A percentile compares a stretch with the other conserved stretches of the same genome.
phyloP scores from a whole-genome alignment of 30 jellyfish, hydroid and myxozoan genomes.

The Phacellophora camtschatica region DNA sequence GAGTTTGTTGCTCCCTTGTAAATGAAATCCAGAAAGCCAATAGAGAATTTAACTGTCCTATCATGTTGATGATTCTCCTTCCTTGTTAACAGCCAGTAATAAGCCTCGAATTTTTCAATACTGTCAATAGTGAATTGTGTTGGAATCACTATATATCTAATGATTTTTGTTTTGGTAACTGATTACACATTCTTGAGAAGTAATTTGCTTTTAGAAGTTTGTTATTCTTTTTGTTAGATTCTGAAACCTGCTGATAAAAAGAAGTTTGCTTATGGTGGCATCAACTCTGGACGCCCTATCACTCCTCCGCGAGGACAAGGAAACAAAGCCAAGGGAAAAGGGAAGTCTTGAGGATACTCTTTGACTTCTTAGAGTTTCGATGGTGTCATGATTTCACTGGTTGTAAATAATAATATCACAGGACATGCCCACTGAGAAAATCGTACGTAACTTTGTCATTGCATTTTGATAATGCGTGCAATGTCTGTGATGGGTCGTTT shows the following conservation, averaged over 20 bases:
- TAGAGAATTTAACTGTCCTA: too few species aligned
- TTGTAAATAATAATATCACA: constrained; percentile 29
- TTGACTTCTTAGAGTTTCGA: neutral
- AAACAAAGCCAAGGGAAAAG: constrained; percentile 87
- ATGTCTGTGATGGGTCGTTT: too few species aligned
- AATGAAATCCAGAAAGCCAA: too few species aligned
- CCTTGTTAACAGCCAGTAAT: too few species aligned
- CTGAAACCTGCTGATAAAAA: constrained; percentile 98
- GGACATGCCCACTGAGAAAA: neutral
- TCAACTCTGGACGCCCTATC: constrained; percentile 96
- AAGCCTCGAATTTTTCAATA: too few species aligned
- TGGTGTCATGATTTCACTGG: constrained; percentile 17
- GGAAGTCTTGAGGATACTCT: constrained; percentile 41
- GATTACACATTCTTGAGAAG: too few species aligned
- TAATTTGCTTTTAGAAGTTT: neutral
- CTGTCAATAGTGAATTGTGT: too few species aligned
- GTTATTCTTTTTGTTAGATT: constrained; percentile 51
- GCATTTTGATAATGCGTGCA: too few species aligned
- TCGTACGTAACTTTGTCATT: neutral
- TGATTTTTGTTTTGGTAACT: too few species aligned
- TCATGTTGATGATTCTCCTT: too few species aligned
- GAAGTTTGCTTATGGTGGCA: constrained; percentile 96
- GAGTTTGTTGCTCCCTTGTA: too few species aligned
- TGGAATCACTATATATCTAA: too few species aligned
- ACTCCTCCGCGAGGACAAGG: constrained; percentile 99